These are phyloP conservation scores for Cremastinae sp. DNA, from an alignment of 2,888 invertebrate genomes.

Conservation along the genomic window DNA sequence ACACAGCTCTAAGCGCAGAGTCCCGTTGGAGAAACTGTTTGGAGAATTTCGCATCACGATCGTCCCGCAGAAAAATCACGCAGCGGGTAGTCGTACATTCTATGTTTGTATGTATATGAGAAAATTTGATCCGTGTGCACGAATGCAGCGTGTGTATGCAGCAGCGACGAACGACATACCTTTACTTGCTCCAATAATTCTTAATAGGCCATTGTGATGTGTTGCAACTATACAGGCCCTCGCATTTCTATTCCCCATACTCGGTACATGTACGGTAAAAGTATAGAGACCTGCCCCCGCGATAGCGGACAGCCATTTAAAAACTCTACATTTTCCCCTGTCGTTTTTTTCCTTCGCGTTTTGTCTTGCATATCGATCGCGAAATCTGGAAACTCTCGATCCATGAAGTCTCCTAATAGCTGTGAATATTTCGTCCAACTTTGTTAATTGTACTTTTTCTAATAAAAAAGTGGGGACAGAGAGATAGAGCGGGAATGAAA, in stretches of 20 bases:
- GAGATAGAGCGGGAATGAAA: too few species aligned
- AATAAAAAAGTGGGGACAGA: too few species aligned
- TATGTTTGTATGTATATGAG: background rate
- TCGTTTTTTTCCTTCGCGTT: constrained; percentile 13
- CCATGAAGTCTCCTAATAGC: background rate
- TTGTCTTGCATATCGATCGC: constrained; percentile 21
- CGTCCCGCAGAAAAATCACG: too few species aligned
- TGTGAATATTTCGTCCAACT: background rate
- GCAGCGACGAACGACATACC: constrained; percentile 54
- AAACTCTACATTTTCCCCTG: constrained; percentile 18
- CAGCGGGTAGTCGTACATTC: too few species aligned
- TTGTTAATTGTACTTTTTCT: too few species aligned
- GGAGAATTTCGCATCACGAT: too few species aligned
- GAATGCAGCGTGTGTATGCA: constrained; percentile 27
- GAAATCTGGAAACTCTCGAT: background rate
- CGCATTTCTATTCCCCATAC: constrained; percentile 1
- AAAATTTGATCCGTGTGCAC: background rate
- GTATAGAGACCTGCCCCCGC: constrained; percentile 51
- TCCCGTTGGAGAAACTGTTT: too few species aligned
- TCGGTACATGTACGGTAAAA: constrained; percentile 23
- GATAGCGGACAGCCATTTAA: constrained; percentile 40
- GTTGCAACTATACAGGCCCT: constrained; percentile 45
- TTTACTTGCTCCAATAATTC: constrained; percentile 68
- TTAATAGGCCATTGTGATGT: constrained; percentile 65
- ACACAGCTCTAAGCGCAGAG: too few species aligned